Conservation (phyloP, 2,888 invertebrate species). For the Tenthredo distinguenda region DNA sequence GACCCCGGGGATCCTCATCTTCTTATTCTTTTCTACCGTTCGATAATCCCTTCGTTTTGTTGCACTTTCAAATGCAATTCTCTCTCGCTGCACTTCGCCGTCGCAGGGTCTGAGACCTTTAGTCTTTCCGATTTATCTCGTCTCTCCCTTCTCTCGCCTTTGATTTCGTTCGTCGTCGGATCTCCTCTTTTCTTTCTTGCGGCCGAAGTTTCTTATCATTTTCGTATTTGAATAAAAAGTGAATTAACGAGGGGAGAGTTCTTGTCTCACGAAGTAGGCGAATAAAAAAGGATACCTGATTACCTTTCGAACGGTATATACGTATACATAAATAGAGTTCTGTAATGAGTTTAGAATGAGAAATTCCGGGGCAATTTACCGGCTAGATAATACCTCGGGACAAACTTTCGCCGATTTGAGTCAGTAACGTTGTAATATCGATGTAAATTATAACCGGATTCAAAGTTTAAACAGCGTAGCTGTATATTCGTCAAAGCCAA, state of each 20-base stretch:
- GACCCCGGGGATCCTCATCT: background rate
- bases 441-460: slow-evolving; percentile 34
- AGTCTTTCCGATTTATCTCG: background rate
- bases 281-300: background rate
- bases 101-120: background rate
- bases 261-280: background rate
- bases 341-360: slow-evolving; percentile 39
- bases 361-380: background rate
- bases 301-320: background rate
- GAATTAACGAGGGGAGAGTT: background rate
- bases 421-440: slow-evolving; percentile 5
- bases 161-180: background rate
- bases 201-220: background rate
- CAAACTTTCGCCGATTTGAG: background rate
- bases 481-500: slow-evolving; percentile 4
- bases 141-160: too few relatives aligned
- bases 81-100: background rate
- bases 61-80: background rate
- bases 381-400: background rate
- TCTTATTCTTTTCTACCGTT: background rate
- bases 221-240: background rate
- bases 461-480: slow-evolving; percentile 35
- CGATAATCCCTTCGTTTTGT: slow-evolving; percentile 4
- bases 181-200: background rate
- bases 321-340: background rate